Conservation (phyloP, 2,888 invertebrate species). For the Dilophus febrilis region DNA sequence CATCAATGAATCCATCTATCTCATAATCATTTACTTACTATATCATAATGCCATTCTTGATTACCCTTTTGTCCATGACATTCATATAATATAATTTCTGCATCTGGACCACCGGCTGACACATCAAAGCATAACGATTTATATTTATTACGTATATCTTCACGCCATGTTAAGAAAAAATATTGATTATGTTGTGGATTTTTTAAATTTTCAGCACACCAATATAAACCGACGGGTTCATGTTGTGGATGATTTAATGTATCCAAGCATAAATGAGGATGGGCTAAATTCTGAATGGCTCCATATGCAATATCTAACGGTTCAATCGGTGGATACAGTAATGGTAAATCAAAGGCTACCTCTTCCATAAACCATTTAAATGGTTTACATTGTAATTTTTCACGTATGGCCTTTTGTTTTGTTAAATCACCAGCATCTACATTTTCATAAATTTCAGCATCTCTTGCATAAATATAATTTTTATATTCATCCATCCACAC, state of each 20-base stretch:
- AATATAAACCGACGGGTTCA: conserved; percentile 21
- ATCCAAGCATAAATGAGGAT: conserved; percentile 53
- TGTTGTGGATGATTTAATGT: conserved; percentile 32
- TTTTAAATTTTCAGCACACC: conserved; percentile 18
- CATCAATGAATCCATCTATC: too few relatives aligned
- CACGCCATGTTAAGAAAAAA: conserved; percentile 18
- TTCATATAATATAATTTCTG: conserved; percentile 61
- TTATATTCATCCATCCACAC: conserved; percentile 99
- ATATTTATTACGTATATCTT: conserved; percentile 29
- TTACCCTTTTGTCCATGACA: conserved; percentile 88
- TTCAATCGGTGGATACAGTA: conserved; percentile 74
- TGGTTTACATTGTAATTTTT: conserved; percentile 64
- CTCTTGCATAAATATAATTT: conserved; percentile 60
- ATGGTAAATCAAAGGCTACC: conserved; percentile 75
- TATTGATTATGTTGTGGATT: conserved; percentile 21
- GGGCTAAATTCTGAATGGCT: conserved; percentile 43
- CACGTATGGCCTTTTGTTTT: conserved; percentile 56
- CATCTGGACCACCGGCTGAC: conserved; percentile 45
- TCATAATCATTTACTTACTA: conserved; percentile 33
- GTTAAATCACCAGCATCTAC: conserved; percentile 71
- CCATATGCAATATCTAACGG: conserved; percentile 67
- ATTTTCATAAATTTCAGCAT: conserved; percentile 48
- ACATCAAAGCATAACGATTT: conserved; percentile 76
- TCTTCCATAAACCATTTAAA: conserved; percentile 92
- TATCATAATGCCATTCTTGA: conserved; percentile 74